phyloP scores from a whole-genome alignment of 2,113 vertebrate species.

The Chaenogobius annularis region DNA sequence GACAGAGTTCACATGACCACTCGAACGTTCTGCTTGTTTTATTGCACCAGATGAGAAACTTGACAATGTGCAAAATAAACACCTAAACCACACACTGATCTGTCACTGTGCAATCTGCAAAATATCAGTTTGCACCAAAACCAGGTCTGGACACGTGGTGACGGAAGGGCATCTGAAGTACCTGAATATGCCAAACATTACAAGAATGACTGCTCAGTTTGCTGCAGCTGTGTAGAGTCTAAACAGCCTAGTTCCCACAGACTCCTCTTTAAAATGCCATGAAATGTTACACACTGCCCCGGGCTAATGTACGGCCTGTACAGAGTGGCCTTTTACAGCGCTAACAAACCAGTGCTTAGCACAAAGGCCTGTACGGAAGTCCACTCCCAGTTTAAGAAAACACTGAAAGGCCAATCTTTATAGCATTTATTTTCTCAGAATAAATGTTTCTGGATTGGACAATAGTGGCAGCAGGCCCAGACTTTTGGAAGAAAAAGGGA shows the following conservation, averaged over 20 bases:
- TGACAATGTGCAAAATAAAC: too few relatives aligned
- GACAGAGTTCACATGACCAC: too few relatives aligned
- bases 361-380: background rate
- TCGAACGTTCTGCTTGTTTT: too few relatives aligned
- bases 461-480: background rate
- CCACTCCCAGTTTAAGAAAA: background rate
- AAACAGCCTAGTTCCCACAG: background rate
- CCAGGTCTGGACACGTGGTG: too few relatives aligned
- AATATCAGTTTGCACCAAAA: too few relatives aligned
- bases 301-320: background rate
- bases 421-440: background rate
- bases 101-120: too few relatives aligned
- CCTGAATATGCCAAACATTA: background rate
- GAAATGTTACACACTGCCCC: background rate
- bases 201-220: too few relatives aligned
- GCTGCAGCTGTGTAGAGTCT: background rate
- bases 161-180: too few relatives aligned
- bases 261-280: slow-evolving; percentile 3
- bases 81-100: too few relatives aligned
- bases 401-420: background rate
- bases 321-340: slow-evolving; percentile 1
- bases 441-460: background rate
- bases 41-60: too few relatives aligned
- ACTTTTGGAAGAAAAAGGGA: background rate
- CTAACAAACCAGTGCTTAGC: background rate